phyloP scores from a whole-genome alignment of 1,140 invertebrate genomes.

The Achatina immaculata region DNA sequence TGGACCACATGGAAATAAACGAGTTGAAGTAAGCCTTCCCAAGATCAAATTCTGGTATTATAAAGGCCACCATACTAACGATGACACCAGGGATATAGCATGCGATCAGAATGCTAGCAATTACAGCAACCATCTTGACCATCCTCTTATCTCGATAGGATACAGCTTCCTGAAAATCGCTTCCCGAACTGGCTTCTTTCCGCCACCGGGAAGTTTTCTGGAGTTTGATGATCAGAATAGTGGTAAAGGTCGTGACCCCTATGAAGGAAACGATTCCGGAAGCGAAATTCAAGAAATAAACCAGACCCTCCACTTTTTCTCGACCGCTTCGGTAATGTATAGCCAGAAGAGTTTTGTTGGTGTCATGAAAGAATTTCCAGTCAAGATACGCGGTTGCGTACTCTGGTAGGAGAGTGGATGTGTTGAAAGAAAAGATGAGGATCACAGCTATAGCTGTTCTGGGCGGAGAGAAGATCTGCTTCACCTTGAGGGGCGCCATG shows the following conservation, averaged over 20 bases:
- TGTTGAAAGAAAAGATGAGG: neutral
- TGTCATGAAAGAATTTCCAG: neutral
- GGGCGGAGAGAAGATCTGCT: neutral
- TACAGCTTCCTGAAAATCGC: neutral
- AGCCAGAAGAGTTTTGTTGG: neutral
- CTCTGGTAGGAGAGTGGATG: neutral
- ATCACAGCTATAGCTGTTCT: neutral
- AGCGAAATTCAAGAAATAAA: neutral
- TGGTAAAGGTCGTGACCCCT: neutral
- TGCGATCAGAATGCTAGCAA: neutral
- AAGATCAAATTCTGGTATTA: slow-evolving; percentile 1
- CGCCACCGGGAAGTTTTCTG: slow-evolving; percentile 1
- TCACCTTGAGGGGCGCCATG: slow-evolving; percentile 25
- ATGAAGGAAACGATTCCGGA: neutral
- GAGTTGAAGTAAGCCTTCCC: neutral
- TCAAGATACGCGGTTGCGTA: neutral
- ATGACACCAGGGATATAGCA: neutral
- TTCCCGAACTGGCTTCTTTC: neutral
- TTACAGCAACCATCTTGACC: neutral
- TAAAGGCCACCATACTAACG: no score
- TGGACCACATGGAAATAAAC: neutral
- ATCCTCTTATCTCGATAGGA: neutral
- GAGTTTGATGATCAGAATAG: neutral
- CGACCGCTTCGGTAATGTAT: neutral
- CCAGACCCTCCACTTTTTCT: neutral